A percentile compares a stretch with the other conserved stretches of the same genome.
Conservation (phyloP, 2,113 vertebrate genomes). For the Sylvia atricapilla region DNA sequence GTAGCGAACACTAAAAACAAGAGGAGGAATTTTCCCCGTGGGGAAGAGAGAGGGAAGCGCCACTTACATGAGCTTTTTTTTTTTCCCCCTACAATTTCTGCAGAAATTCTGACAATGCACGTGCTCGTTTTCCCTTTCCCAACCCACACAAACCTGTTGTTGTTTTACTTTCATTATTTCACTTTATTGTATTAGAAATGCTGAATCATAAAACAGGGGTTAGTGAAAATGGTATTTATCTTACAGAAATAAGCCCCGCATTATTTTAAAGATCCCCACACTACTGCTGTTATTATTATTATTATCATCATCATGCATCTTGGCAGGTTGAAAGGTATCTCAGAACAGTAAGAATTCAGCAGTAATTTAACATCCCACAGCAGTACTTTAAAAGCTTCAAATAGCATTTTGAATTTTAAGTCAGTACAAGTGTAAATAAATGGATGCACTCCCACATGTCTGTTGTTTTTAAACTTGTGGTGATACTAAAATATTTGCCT, state of each 20-base stretch:
- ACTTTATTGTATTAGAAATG: slow-evolving; percentile 43
- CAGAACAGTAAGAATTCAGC: slow-evolving; percentile 43
- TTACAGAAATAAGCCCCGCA: background rate
- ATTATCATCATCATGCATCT: slow-evolving; percentile 23
- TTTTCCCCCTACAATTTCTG: background rate
- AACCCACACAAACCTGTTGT: slow-evolving; percentile 58
- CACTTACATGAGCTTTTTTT: background rate
- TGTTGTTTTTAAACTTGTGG: slow-evolving; percentile 31
- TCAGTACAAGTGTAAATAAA: slow-evolving; percentile 51
- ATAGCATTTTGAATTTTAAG: slow-evolving; percentile 58
- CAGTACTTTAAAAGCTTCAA: slow-evolving; percentile 26
- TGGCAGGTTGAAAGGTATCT: slow-evolving; percentile 66
- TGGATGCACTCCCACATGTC: slow-evolving; percentile 29
- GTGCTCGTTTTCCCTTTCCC: slow-evolving; percentile 13
- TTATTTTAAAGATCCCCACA: slow-evolving; percentile 50
- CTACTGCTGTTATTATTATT: slow-evolving; percentile 24
- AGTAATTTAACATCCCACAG: slow-evolving; percentile 58
- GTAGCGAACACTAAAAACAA: slow-evolving; percentile 38
- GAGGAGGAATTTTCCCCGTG: background rate
- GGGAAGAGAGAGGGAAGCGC: background rate
- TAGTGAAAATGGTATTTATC: slow-evolving; percentile 63
- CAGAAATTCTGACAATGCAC: slow-evolving; percentile 27
- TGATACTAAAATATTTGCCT: slow-evolving; percentile 56
- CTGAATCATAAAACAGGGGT: slow-evolving; percentile 51
- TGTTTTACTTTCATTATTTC: slow-evolving; percentile 58